A percentile compares a stretch with the other conserved stretches of the same genome.
Conservation (phyloP, 2,113 vertebrate species). For the Chloropsis hardwickii region DNA sequence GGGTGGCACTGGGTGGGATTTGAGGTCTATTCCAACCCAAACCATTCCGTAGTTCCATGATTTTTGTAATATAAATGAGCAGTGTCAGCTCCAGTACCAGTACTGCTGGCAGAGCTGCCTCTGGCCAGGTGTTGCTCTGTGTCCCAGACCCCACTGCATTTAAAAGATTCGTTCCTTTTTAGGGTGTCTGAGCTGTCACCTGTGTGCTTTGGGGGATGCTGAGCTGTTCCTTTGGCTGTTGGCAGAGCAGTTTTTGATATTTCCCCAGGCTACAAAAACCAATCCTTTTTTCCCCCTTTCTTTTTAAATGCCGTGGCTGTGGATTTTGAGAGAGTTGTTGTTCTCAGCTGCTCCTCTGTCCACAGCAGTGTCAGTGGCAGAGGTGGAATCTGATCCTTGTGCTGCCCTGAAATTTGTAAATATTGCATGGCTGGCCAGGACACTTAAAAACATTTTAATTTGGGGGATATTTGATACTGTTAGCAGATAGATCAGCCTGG, state of each 20-base stretch:
- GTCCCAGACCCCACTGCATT: rapidly evolving
- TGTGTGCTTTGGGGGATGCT: rapidly evolving
- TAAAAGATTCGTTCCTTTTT: rapidly evolving
- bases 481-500: background rate
- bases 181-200: background rate
- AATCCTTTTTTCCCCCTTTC: rapidly evolving
- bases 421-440: background rate
- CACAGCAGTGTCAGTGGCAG: background rate
- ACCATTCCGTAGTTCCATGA: rapidly evolving
- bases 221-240: rapidly evolving
- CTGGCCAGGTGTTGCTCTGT: rapidly evolving
- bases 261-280: background rate
- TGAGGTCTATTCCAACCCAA: rapidly evolving
- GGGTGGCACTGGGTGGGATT: rapidly evolving
- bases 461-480: background rate
- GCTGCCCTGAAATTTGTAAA: background rate
- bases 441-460: background rate
- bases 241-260: background rate
- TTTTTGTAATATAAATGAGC: rapidly evolving
- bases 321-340: background rate
- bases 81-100: rapidly evolving
- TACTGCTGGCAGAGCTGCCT: background rate
- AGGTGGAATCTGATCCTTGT: rapidly evolving
- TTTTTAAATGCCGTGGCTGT: background rate
- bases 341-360: background rate